These are phyloP conservation scores for Malurus alboscapulatus DNA, from an alignment of 2,113 vertebrate species.

Conservation along the genomic window DNA sequence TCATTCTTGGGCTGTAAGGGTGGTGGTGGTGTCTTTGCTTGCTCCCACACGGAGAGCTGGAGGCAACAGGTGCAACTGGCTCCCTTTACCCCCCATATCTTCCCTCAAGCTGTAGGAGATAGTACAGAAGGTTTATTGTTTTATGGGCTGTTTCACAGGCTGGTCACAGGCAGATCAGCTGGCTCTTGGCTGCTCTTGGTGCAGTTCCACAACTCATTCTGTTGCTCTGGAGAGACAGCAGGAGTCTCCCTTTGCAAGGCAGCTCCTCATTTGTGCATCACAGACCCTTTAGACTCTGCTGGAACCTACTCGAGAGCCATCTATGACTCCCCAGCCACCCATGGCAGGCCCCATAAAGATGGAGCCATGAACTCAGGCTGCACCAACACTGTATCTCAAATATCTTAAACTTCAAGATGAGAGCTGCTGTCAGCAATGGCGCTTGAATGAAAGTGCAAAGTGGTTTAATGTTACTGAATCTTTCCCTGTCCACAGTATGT, in stretches of 20 bases:
- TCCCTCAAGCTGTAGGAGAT: background rate
- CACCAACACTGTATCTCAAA: background rate
- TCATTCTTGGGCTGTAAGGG: background rate
- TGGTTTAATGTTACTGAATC: background rate
- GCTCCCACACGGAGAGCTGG: background rate
- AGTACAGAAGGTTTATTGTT: background rate
- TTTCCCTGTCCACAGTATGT: background rate
- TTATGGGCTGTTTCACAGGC: background rate
- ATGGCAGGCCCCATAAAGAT: background rate
- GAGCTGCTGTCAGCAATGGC: background rate
- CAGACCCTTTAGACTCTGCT: background rate
- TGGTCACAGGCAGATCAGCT: background rate
- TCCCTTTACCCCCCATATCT: background rate
- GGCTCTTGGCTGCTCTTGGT: rapidly evolving
- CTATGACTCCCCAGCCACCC: rapidly evolving
- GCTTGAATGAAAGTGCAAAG: background rate
- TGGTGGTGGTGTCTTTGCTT: background rate
- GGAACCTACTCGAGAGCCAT: background rate
- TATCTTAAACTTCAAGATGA: background rate
- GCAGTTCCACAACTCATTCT: background rate
- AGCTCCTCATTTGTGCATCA: rapidly evolving
- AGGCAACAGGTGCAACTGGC: background rate
- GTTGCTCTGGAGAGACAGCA: background rate
- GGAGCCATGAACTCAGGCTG: background rate
- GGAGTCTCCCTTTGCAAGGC: rapidly evolving